Evolutionary conservation across 30 jellyfish, hydroid and myxozoan species (phyloP).

Genomic region (Pseudorhiza aurosa): DNA sequence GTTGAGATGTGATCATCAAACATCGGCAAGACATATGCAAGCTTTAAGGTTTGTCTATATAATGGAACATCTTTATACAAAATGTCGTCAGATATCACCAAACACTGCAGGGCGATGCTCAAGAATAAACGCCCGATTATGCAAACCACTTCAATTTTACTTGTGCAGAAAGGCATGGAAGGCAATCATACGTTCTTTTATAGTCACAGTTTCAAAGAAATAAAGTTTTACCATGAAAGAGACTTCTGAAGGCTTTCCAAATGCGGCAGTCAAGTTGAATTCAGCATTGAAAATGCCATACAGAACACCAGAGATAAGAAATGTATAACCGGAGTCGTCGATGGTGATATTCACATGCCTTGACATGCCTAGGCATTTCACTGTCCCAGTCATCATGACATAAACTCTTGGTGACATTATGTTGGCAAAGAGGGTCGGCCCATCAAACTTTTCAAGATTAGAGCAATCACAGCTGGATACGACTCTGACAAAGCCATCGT

Average conservation of each 20-base stretch:
- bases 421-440: not conserved
- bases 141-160: too few species aligned
- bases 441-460: conserved; percentile 27
- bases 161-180: too few species aligned
- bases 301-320: not conserved
- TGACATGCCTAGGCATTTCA: conserved; percentile 21
- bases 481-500: conserved; percentile 25
- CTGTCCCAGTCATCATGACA: conserved; percentile 1
- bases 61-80: too few species aligned
- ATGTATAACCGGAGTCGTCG: not conserved
- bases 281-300: conserved; percentile 8
- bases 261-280: not conserved
- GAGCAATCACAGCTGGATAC: conserved; percentile 39
- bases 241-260: not conserved
- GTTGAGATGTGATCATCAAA: too few species aligned
- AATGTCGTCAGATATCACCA: too few species aligned
- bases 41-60: too few species aligned
- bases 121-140: too few species aligned
- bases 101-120: too few species aligned
- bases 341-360: not conserved
- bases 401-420: not conserved
- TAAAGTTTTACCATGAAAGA: not conserved
- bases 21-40: too few species aligned
- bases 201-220: too few species aligned
- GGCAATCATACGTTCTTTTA: too few species aligned